Evolutionary conservation across 2,888 invertebrate species (phyloP).

Genomic region (Mechanitis messenoides): DNA sequence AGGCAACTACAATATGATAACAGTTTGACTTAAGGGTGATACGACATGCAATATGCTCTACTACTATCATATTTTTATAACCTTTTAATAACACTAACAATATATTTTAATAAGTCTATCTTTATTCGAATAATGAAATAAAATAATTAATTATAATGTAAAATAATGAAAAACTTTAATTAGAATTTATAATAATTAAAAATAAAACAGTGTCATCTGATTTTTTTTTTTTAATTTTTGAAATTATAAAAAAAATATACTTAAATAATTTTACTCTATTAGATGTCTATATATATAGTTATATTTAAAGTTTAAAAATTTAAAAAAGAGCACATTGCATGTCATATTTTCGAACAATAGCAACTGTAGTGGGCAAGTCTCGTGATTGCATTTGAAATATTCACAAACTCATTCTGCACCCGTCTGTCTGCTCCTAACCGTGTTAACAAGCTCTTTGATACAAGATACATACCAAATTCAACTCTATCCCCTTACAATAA

Average conservation of each 20-base stretch:
- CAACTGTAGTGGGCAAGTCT: conserved; percentile 61
- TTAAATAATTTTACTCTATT: too few species aligned
- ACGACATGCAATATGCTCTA: conserved; percentile 45
- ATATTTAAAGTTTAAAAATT: neutral
- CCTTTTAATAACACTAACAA: conserved; percentile 11
- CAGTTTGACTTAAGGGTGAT: conserved; percentile 55
- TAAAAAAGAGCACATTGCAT: conserved; percentile 49
- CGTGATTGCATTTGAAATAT: conserved; percentile 74
- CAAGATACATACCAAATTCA: conserved; percentile 17
- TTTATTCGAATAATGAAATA: neutral
- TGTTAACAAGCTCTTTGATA: conserved; percentile 33
- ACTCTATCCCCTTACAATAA: conserved; percentile 11
- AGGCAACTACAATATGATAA: conserved; percentile 25
- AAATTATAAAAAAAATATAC: too few species aligned
- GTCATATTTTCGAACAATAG: conserved; percentile 57
- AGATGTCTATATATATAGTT: too few species aligned
- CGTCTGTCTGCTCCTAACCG: conserved; percentile 61
- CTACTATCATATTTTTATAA: neutral
- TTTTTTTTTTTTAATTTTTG: too few species aligned
- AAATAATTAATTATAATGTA: too few species aligned
- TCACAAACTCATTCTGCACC: conserved; percentile 70
- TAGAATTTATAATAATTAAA: neutral
- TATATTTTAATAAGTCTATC: neutral
- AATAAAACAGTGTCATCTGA: neutral
- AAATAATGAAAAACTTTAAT: neutral